Base-by-base conservation (phyloP, 2,888 invertebrate species). In the Alloscopus bannaensis region DNA sequence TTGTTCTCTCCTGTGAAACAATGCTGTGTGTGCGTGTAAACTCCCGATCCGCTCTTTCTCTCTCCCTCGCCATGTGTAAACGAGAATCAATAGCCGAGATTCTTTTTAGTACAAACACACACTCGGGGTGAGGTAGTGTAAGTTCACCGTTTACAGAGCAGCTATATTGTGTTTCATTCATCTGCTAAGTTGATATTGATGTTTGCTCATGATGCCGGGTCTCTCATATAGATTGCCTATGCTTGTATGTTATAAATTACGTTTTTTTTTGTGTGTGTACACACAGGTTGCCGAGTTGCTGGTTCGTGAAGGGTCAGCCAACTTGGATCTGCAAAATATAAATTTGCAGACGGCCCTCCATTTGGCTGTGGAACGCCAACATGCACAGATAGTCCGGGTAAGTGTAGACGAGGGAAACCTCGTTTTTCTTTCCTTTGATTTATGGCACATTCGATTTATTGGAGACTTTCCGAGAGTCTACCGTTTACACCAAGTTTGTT, bases 331-430 rank as follows among this genome's bases (percentile, higher is more conserved):
- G 75, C 98, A 98, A 90, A 98, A 98, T 89, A 96, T 97, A 55
- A 98, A 98, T 90, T 90, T 96, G 69, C 83, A 83, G 69, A 85
- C 84, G 42, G 88, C 89, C 0, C 90, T 97, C 28, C 98, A 99
- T 89, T 91, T 99, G 76, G 98, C 98, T 0, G 98, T 98, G 13
- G 98, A 98, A 89, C 91, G 98, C 11, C 98, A 98, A 87, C 98
- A 99, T 89, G 96, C 96, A n/a, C 97, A 98, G 89, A 97, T 99
- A 84, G 98, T 98, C 77, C 91, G 97, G 88, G 93, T 93, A 89
- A 88, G 90, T 88, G 26, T 11, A 50, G 40, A 66, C 52, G 2
- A 13, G 24, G 3, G 8, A 18, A 18, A 22, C 16, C 20, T 50
- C 20, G 16, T 20, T 13, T 60, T 40, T 29, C 26, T 31, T 36